Evolutionary conservation across 2,113 vertebrate species (phyloP), one percentile per base, ranked within the genome.

Genomic region (Psilopogon haemacephalus): DNA sequence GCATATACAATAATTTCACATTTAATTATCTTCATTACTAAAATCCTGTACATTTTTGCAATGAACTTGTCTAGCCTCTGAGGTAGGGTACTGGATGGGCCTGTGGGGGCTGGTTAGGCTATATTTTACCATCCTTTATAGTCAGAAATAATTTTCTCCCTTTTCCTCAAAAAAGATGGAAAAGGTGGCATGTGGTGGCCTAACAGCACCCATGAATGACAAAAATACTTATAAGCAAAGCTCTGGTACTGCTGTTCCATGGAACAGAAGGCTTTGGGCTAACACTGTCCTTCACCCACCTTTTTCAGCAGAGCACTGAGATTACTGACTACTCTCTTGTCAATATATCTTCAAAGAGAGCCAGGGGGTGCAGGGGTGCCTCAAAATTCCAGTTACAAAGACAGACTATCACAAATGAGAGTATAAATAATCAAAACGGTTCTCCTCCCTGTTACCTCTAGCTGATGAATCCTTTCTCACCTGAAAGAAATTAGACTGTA

Each of bases 321-420:
- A 62, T 21, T 3, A 0, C 7, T 59, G 80, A 37, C 37, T 77
- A 19, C 64, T 12, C 28, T 19, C 33, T 30, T 35, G 6, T 30
- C 48, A 77, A 15, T 3, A 3, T 28, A 21, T 9, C 38, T 28
- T 56, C 58, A 42, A 50, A 58, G 15, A 68, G 5, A 12, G 16
- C 27, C 17, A 3, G 3, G 8, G 9, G 6, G 15, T 5, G 2
- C 24, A 3, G 7, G 1, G 5, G 6, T 3, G 15, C 27, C 64
- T 62, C 72, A 42, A 72, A 90, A 64, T 64, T 77, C 55, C 14
- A 15, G 54, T 60, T 27, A 35, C 40, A 42, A 58, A 82, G 55
- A 48, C 24, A 85, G 87, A 84, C 35, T 70, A 62, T 44, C 63
- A 68, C 30, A 37, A 83, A 15, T 42, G 70, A 8, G 9, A 55